phyloP scores from a whole-genome alignment of 1,140 invertebrate species.

The Drosophila baimaii region DNA sequence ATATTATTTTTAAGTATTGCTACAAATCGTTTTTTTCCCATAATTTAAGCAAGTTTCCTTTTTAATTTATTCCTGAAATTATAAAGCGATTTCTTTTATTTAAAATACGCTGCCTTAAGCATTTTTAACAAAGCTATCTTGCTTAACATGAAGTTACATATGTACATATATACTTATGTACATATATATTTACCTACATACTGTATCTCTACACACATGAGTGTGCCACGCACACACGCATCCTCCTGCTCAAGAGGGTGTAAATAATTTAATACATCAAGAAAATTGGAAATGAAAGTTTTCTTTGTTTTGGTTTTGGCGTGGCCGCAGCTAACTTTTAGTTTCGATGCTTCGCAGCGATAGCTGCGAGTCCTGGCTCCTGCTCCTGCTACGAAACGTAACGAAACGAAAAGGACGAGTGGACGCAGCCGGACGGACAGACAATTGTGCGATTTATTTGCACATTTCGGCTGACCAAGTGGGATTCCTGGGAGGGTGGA shows the following conservation, averaged over 20 bases:
- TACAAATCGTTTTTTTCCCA: background rate
- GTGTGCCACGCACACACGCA: constrained; percentile 60
- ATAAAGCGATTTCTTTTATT: background rate
- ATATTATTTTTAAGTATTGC: too few relatives aligned
- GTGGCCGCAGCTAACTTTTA: constrained; percentile 78
- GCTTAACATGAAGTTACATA: background rate
- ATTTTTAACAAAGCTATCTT: background rate
- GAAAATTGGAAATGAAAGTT: constrained; percentile 83
- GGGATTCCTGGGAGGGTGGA: constrained; percentile 36
- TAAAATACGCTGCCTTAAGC: background rate
- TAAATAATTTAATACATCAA: constrained; percentile 84
- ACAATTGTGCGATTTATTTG: constrained; percentile 80
- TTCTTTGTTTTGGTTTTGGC: constrained; percentile 75
- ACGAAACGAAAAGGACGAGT: background rate
- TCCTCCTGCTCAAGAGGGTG: constrained; percentile 78
- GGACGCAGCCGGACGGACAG: constrained; percentile 38
- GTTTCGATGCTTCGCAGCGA: constrained; percentile 64
- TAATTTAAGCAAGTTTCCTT: too few relatives aligned
- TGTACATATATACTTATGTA: background rate
- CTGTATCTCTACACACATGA: constrained; percentile 17
- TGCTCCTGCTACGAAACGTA: constrained; percentile 2
- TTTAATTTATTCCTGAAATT: background rate
- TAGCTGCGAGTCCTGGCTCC: constrained; percentile 19
- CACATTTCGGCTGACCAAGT: constrained; percentile 64
- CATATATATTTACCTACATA: background rate